Evolutionary conservation across 2,113 vertebrate genomes (phyloP).

Genomic region (Apteryx mantelli): DNA sequence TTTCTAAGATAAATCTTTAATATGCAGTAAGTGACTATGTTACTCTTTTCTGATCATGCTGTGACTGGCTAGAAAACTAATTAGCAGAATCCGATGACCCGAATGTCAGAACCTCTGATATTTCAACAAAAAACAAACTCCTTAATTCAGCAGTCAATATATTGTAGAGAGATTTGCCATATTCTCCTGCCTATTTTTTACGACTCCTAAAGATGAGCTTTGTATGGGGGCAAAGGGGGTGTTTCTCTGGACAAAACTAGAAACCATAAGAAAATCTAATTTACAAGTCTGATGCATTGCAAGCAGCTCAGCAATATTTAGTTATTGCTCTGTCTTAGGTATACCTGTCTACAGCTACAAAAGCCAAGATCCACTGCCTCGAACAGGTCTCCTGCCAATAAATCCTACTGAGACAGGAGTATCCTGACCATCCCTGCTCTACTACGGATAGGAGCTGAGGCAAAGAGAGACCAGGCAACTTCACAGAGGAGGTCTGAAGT

Average conservation of each 20-base stretch:
- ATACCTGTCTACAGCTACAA: not conserved
- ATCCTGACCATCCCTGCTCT: rapidly evolving
- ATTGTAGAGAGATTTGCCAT: not conserved
- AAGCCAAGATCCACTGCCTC: not conserved
- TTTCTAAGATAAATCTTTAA: not conserved
- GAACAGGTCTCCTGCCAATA: not conserved
- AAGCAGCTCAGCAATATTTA: not conserved
- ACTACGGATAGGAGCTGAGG: not conserved
- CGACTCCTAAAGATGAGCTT: not conserved
- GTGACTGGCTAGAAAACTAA: conserved; percentile 16
- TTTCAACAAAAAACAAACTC: conserved; percentile 28
- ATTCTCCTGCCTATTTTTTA: not conserved
- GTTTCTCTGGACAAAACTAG: not conserved
- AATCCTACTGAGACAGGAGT: not conserved
- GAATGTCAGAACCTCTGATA: conserved; percentile 54
- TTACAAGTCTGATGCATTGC: not conserved
- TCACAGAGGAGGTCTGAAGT: not conserved
- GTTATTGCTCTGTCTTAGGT: not conserved
- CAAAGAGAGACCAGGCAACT: not conserved
- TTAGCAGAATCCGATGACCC: conserved; percentile 38
- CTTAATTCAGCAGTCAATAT: not conserved
- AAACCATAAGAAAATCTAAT: not conserved
- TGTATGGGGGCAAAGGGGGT: not conserved
- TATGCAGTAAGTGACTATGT: not conserved
- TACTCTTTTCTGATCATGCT: not conserved